phyloP scores from a whole-genome alignment of 2,888 invertebrate species.

The Diarsia dahlii region DNA sequence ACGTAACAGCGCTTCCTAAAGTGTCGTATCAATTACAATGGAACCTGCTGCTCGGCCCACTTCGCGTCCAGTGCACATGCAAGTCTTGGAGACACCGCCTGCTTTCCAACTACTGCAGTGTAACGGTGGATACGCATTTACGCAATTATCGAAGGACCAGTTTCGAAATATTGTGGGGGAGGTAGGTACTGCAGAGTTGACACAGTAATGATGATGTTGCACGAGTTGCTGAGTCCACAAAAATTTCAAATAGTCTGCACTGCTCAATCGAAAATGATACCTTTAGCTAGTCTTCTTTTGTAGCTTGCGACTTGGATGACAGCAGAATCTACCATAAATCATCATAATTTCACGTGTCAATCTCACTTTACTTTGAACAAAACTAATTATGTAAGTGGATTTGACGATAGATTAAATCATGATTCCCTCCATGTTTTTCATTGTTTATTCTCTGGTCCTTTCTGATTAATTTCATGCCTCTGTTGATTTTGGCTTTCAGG shows the following conservation, averaged over 20 bases:
- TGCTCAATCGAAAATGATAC: not conserved
- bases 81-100: conserved; percentile 68
- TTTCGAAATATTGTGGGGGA: conserved; percentile 57
- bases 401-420: not conserved
- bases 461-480: not conserved
- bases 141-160: conserved; percentile 63
- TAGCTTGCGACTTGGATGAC: no score
- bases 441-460: not conserved
- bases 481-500: not conserved
- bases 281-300: no score
- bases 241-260: no score
- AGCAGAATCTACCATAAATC: not conserved
- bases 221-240: not conserved
- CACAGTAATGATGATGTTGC: not conserved
- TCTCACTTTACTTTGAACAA: not conserved
- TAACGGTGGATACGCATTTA: conserved; percentile 62
- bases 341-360: not conserved
- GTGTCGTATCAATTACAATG: conserved; percentile 67
- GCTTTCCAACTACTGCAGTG: conserved; percentile 69
- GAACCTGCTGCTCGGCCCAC: conserved; percentile 70
- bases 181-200: conserved; percentile 1
- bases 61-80: conserved; percentile 71
- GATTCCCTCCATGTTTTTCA: not conserved
- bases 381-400: not conserved
- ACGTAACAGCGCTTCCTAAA: conserved; percentile 45